phyloP scores from a whole-genome alignment of 2,888 invertebrate genomes.

The Aelia acuminata region DNA sequence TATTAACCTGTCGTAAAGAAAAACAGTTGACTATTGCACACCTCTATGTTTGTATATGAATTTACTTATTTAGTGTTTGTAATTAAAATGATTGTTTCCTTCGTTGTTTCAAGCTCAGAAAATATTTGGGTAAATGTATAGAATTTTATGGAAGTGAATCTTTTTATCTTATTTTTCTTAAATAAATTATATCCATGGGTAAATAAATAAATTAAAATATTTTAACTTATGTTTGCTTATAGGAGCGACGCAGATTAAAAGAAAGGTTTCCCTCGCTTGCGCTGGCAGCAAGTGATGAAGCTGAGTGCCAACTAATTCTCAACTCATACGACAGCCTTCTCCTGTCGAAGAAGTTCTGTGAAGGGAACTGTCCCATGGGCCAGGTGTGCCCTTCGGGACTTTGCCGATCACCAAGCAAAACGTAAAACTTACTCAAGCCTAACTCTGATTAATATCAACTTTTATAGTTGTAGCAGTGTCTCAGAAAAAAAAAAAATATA shows the following conservation, averaged over 20 bases:
- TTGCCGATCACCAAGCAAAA: conserved; percentile 72
- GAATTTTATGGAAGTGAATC: too few species aligned
- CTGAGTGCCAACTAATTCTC: conserved; percentile 83
- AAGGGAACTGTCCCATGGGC: conserved; percentile 87
- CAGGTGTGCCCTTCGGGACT: conserved; percentile 88
- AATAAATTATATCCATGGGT: too few species aligned
- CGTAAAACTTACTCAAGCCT: conserved; percentile 67
- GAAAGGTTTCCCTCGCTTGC: conserved; percentile 88
- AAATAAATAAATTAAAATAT: too few species aligned
- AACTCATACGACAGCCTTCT: conserved; percentile 87
- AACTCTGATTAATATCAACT: conserved; percentile 12
- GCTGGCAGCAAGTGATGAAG: conserved; percentile 79
- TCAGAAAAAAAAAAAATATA: conserved; percentile 52
- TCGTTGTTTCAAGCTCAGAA: too few species aligned
- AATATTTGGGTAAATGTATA: too few species aligned
- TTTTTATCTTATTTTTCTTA: too few species aligned
- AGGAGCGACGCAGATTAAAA: conserved; percentile 87
- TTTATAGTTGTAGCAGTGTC: conserved; percentile 26
- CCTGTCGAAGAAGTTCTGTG: conserved; percentile 85
- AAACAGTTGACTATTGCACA: too few species aligned
- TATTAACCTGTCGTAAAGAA: too few species aligned
- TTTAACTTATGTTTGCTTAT: conserved; percentile 65
- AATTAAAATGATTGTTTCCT: too few species aligned
- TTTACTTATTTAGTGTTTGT: too few species aligned
- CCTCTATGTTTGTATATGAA: too few species aligned